phyloP scores from a whole-genome alignment of 2,113 vertebrate species.

The Actenoides hombroni region DNA sequence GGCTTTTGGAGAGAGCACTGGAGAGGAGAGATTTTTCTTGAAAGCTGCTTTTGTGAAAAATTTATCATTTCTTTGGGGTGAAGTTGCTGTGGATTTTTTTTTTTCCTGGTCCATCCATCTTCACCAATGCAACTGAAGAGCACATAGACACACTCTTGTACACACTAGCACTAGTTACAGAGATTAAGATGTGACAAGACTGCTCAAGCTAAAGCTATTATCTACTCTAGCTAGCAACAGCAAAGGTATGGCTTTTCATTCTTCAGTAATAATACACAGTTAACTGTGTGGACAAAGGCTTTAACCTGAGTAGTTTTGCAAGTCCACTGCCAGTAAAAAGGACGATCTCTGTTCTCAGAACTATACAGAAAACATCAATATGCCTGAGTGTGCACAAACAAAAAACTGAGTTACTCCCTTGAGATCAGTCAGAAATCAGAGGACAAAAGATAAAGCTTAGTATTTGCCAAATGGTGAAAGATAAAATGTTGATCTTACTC shows the following conservation, averaged over 20 bases:
- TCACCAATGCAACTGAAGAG: background rate
- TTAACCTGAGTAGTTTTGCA: background rate
- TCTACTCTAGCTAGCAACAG: background rate
- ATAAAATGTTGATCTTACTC: background rate
- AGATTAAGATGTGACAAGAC: background rate
- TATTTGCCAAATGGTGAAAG: background rate
- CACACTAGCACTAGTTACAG: background rate
- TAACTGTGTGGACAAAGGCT: background rate
- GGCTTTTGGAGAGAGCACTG: background rate
- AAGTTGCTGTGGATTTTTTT: background rate
- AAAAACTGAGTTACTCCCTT: background rate
- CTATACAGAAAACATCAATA: background rate
- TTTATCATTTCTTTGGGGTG: rapidly evolving
- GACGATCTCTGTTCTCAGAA: background rate
- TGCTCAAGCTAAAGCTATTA: background rate
- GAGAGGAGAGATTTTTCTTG: background rate
- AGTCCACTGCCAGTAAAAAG: background rate
- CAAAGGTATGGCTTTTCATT: background rate
- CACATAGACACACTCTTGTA: rapidly evolving
- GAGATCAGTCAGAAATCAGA: background rate
- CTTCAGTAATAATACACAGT: background rate
- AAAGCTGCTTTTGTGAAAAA: background rate
- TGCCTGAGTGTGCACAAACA: background rate
- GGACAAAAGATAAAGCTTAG: background rate
- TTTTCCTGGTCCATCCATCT: background rate